Evolutionary conservation across 2,888 invertebrate genomes (phyloP).

Genomic region (Nomada ruficornis): DNA sequence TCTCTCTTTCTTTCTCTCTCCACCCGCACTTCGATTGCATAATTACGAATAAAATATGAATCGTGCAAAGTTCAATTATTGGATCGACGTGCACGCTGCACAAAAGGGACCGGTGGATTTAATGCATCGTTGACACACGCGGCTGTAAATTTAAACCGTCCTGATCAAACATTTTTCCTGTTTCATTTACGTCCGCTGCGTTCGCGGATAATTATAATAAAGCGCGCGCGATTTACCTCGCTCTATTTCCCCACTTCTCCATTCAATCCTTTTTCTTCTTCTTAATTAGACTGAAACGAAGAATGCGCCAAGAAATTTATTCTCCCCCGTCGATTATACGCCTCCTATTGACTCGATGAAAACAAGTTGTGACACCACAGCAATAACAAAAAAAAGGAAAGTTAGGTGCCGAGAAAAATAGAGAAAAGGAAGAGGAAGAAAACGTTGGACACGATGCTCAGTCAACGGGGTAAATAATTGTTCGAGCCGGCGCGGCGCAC

Average conservation of each 20-base stretch:
- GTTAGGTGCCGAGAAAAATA: too few species aligned
- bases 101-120: not conserved
- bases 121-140: constrained; percentile 13
- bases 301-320: too few species aligned
- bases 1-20: not conserved
- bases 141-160: constrained; percentile 7
- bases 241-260: not conserved
- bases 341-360: too few species aligned
- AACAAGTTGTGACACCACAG: too few species aligned
- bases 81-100: not conserved
- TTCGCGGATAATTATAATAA: not conserved
- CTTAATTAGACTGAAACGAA: not conserved
- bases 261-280: too few species aligned
- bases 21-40: not conserved
- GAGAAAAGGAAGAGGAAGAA: too few species aligned
- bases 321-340: too few species aligned
- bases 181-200: not conserved
- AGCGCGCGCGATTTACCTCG: not conserved
- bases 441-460: not conserved
- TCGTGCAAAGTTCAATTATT: not conserved
- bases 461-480: constrained; percentile 26
- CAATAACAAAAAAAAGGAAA: too few species aligned
- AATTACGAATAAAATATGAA: constrained; percentile 13
- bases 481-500: not conserved
- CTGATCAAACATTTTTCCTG: constrained; percentile 10